Percentiles rank a stretch among this genome's conserved stretches.
phyloP scores from a whole-genome alignment of 2,113 vertebrate species.

The Scortum barcoo region DNA sequence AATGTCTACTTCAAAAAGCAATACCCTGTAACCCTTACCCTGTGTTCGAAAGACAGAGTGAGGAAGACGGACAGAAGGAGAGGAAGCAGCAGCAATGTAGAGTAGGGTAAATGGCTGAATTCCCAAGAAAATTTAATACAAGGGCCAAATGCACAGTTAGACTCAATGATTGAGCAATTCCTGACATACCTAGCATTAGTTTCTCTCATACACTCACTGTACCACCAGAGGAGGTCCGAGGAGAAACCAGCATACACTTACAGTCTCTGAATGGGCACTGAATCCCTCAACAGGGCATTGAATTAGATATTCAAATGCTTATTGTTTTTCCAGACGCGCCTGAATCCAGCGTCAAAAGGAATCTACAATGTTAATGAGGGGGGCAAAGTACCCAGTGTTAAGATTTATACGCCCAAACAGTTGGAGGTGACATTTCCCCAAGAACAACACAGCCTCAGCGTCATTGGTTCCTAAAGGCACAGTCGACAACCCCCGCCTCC shows the following conservation, averaged over 20 bases:
- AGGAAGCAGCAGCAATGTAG: conserved; percentile 62
- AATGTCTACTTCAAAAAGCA: conserved; percentile 98
- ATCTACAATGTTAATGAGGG: conserved; percentile 84
- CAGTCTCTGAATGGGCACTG: conserved; percentile 59
- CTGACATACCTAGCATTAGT: not conserved
- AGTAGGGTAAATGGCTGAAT: conserved; percentile 19
- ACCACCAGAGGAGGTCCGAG: conserved; percentile 49
- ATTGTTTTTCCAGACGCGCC: conserved; percentile 77
- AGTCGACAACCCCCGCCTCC: conserved; percentile 24
- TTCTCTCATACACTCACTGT: not conserved
- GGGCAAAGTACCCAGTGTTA: conserved; percentile 54
- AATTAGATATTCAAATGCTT: conserved; percentile 77
- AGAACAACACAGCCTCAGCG: conserved; percentile 48
- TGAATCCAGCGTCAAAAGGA: conserved; percentile 70
- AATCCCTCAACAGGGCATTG: conserved; percentile 66
- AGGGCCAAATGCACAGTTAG: not conserved
- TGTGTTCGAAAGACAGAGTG: conserved; percentile 53
- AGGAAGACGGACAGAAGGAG: conserved; percentile 30
- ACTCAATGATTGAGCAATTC: conserved; percentile 1
- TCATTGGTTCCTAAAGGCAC: conserved; percentile 31
- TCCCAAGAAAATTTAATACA: conserved; percentile 20
- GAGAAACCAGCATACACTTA: conserved; percentile 36
- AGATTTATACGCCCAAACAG: conserved; percentile 66
- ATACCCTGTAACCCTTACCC: conserved; percentile 87
- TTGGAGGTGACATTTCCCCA: conserved; percentile 67